phyloP scores from a whole-genome alignment of 2,888 invertebrate genomes.

The Epistrophe eligans region DNA sequence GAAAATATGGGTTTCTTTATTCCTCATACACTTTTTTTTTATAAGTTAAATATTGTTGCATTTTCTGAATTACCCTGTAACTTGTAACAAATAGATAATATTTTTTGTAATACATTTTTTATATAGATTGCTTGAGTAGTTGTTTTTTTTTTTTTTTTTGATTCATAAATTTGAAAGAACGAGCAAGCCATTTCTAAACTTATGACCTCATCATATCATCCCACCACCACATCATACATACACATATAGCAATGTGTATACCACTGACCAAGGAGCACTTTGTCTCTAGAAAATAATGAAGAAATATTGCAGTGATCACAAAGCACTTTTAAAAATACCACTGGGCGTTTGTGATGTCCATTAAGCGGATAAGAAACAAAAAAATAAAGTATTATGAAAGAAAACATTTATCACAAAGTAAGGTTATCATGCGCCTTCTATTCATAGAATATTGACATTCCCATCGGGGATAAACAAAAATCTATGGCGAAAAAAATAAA shows the following conservation, averaged over 20 bases:
- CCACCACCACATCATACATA: neutral
- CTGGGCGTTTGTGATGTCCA: conserved; percentile 53
- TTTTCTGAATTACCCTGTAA: too few species aligned
- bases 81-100: too few species aligned
- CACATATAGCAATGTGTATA: neutral
- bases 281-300: neutral
- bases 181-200: neutral
- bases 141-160: neutral
- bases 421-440: conserved; percentile 1
- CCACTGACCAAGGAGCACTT: neutral
- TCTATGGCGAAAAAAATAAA: conserved; percentile 3
- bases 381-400: conserved; percentile 19
- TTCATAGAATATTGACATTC: conserved; percentile 46
- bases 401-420: conserved; percentile 1
- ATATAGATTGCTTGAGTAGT: neutral
- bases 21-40: too few species aligned
- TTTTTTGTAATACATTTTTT: too few species aligned
- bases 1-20: too few species aligned
- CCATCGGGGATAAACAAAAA: conserved; percentile 6
- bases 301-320: conserved; percentile 22
- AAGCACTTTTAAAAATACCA: conserved; percentile 11
- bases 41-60: too few species aligned
- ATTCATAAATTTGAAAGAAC: neutral
- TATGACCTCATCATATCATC: neutral
- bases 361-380: conserved; percentile 68